These are phyloP conservation scores for Montipora cactus DNA, from an alignment of 64 coral and sea anemone genomes.

Conservation along the genomic window DNA sequence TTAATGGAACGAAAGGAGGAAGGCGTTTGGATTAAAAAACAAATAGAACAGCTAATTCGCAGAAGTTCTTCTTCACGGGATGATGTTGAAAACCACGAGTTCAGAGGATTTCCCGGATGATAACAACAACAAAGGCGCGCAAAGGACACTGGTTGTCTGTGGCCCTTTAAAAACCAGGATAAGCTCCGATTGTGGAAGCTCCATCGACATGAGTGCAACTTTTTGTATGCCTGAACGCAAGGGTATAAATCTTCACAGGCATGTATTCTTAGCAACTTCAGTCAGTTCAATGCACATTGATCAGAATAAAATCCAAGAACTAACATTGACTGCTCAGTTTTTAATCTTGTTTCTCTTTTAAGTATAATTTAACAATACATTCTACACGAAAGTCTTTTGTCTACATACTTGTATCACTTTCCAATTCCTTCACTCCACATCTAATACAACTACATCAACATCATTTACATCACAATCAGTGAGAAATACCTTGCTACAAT, in stretches of 20 bases:
- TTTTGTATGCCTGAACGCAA: neutral
- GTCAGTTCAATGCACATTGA: neutral
- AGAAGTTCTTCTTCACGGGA: no score
- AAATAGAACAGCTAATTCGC: no score
- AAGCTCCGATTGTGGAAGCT: no score
- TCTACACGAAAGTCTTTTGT: constrained; percentile 33
- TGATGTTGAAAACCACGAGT: no score
- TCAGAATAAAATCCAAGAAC: neutral
- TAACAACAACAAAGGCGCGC: no score
- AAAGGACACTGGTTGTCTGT: no score
- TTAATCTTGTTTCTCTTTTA: constrained; percentile 18
- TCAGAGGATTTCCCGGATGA: no score
- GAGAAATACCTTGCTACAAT: neutral
- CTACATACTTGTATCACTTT: constrained; percentile 4
- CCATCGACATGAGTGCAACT: no score
- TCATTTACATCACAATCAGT: constrained; percentile 13
- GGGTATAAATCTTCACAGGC: neutral
- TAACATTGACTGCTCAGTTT: constrained; percentile 31
- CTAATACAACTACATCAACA: neutral
- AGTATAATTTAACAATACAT: constrained; percentile 59
- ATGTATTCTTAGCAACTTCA: neutral
- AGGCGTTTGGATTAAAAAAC: no score
- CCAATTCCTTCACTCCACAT: constrained; percentile 1
- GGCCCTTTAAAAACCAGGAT: no score
- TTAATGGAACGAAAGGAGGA: no score